phyloP scores from a whole-genome alignment of 2,888 invertebrate species.

The Thymelicus acteon region DNA sequence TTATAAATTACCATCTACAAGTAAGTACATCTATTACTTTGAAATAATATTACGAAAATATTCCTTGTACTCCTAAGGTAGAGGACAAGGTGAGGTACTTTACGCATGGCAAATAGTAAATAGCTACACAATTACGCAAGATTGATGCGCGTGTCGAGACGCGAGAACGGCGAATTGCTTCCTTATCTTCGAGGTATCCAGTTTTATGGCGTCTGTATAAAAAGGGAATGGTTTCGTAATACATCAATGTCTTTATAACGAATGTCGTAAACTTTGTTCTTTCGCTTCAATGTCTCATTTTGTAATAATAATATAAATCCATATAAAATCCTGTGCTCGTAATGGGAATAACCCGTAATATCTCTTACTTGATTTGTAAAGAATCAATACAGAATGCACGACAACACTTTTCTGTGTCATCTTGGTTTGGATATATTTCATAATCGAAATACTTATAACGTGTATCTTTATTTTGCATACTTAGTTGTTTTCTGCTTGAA shows the following conservation, averaged over 20 bases:
- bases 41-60: too few relatives aligned
- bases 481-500: too few relatives aligned
- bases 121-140: constrained; percentile 66
- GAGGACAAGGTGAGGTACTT: background rate
- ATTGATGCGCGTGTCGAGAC: constrained; percentile 60
- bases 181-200: constrained; percentile 58
- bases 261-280: constrained; percentile 13
- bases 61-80: background rate
- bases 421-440: too few relatives aligned
- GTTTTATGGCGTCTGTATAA: constrained; percentile 64
- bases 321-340: background rate
- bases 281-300: constrained; percentile 9
- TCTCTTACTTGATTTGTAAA: background rate
- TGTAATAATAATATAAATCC: constrained; percentile 1
- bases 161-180: constrained; percentile 61
- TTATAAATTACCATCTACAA: too few relatives aligned
- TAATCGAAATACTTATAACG: too few relatives aligned
- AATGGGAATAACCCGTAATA: background rate
- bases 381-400: background rate
- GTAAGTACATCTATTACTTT: too few relatives aligned
- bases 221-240: constrained; percentile 54
- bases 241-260: constrained; percentile 18
- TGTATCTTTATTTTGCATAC: too few relatives aligned
- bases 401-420: background rate
- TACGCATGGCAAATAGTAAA: constrained; percentile 5